These are phyloP conservation scores for Anoura caudifer DNA, from an alignment of 2,113 vertebrate species.

Conservation along the genomic window DNA sequence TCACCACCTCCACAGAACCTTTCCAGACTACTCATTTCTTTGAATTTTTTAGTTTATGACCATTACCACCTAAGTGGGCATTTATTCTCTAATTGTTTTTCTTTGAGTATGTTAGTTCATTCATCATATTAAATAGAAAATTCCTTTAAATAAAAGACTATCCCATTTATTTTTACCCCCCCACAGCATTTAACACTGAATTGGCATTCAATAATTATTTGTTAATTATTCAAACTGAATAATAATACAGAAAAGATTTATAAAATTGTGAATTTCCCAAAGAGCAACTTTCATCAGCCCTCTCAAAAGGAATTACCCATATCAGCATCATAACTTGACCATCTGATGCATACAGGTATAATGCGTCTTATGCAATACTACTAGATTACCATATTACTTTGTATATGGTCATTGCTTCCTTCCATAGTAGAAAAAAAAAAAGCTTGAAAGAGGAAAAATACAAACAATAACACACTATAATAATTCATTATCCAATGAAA, in stretches of 20 bases:
- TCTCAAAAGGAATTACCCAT: constrained; percentile 11
- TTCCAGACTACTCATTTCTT: constrained; percentile 21
- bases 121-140: constrained; percentile 33
- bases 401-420: background rate
- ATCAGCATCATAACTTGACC: background rate
- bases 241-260: constrained; percentile 29
- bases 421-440: background rate
- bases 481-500: background rate
- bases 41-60: constrained; percentile 37
- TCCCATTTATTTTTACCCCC: background rate
- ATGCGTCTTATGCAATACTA: background rate
- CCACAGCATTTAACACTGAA: constrained; percentile 11
- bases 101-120: background rate
- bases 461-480: background rate
- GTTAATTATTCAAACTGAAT: constrained; percentile 38
- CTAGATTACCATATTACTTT: background rate
- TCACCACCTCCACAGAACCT: background rate
- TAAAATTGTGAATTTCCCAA: background rate
- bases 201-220: background rate
- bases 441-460: background rate
- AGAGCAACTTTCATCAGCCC: background rate
- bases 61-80: background rate
- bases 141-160: constrained; percentile 17
- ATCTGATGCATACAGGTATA: background rate
- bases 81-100: constrained; percentile 38